A percentile compares a stretch with the other conserved stretches of the same genome.
These are phyloP conservation scores for Parambassis ranga DNA, from an alignment of 2,797 vertebrate genomes.

Conservation along the genomic window DNA sequence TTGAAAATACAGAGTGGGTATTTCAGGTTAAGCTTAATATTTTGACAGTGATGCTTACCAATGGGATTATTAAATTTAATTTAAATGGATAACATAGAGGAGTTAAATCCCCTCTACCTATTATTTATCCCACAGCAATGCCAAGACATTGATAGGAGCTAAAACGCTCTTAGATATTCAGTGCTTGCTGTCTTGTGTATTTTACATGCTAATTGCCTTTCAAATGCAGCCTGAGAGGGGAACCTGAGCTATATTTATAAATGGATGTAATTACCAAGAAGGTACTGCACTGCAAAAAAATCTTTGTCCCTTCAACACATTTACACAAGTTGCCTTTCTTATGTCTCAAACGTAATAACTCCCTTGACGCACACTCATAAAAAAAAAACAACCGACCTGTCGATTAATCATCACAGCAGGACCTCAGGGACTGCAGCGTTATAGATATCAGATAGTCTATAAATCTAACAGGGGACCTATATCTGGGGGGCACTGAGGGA, in stretches of 20 bases:
- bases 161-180: conserved; percentile 14
- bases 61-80: conserved; percentile 49
- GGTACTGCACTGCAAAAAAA: conserved; percentile 15
- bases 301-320: background rate
- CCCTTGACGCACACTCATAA: conserved; percentile 17
- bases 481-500: conserved; percentile 47
- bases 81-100: conserved; percentile 32
- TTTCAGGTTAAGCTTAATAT: conserved; percentile 19
- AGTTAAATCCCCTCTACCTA: conserved; percentile 29
- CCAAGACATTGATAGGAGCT: conserved; percentile 21
- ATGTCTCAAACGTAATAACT: conserved; percentile 17
- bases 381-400: conserved; percentile 31
- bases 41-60: conserved; percentile 39
- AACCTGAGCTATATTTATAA: conserved; percentile 18
- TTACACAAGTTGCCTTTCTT: conserved; percentile 14
- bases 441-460: conserved; percentile 59
- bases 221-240: background rate
- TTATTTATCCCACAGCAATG: conserved; percentile 32
- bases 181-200: background rate
- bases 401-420: conserved; percentile 56
- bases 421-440: conserved; percentile 51
- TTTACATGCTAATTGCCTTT: conserved; percentile 48
- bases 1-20: conserved; percentile 8
- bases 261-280: conserved; percentile 35
- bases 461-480: conserved; percentile 63